These are phyloP conservation scores for Acanthurus tractus DNA, from an alignment of 2,797 vertebrate species.

Conservation along the genomic window DNA sequence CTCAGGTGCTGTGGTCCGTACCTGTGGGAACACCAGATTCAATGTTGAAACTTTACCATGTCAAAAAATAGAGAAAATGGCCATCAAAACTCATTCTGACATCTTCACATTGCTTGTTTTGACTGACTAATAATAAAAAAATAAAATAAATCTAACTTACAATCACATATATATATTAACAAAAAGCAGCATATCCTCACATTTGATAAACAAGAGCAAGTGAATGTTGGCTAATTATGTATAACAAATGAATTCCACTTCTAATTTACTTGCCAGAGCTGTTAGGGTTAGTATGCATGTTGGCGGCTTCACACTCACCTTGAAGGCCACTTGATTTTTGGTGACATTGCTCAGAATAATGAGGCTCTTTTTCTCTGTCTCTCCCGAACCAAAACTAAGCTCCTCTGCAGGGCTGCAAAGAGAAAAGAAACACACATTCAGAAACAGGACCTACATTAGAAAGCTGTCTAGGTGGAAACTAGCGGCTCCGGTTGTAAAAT, in stretches of 20 bases:
- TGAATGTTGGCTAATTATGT: background rate
- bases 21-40: constrained; percentile 79
- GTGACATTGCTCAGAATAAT: constrained; percentile 95
- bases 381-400: constrained; percentile 93
- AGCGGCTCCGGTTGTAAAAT: background rate
- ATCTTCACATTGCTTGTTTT: background rate
- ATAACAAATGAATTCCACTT: background rate
- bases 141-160: no score
- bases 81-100: background rate
- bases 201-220: background rate
- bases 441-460: constrained; percentile 14
- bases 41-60: background rate
- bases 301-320: constrained; percentile 84
- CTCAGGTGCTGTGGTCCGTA: constrained; percentile 97
- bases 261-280: background rate
- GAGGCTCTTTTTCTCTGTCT: constrained; percentile 94
- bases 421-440: constrained; percentile 4
- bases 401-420: constrained; percentile 93
- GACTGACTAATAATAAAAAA: background rate
- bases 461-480: constrained; percentile 17
- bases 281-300: background rate
- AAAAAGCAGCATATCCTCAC: constrained; percentile 8
- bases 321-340: constrained; percentile 97
- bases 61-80: background rate
- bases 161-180: no score